These are phyloP conservation scores for Pteromalus puparum DNA, from an alignment of 1,140 invertebrate species.

Conservation along the genomic window DNA sequence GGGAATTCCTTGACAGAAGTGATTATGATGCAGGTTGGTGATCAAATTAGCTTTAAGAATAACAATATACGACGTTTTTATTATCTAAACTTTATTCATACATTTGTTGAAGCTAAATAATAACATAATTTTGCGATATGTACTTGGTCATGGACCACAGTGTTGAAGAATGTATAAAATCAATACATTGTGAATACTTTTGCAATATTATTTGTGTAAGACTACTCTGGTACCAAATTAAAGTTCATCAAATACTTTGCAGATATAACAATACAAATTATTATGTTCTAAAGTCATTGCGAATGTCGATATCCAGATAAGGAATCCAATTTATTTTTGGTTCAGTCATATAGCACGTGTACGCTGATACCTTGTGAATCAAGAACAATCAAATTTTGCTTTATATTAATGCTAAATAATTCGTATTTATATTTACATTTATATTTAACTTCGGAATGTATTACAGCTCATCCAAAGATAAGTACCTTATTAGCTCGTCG, in stretches of 20 bases:
- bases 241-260: too few relatives aligned
- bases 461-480: background rate
- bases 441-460: background rate
- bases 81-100: slow-evolving; percentile 43
- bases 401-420: background rate
- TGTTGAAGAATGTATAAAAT: background rate
- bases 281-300: too few relatives aligned
- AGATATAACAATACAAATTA: too few relatives aligned
- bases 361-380: background rate
- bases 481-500: background rate
- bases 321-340: background rate
- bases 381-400: background rate
- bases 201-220: background rate
- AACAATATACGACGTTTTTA: background rate
- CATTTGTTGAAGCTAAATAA: slow-evolving; percentile 48
- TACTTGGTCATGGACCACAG: too few relatives aligned
- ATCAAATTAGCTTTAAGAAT: background rate
- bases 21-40: too few relatives aligned
- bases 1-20: too few relatives aligned
- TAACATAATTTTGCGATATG: slow-evolving; percentile 42
- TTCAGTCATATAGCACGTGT: background rate
- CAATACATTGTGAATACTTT: background rate
- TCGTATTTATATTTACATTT: background rate
- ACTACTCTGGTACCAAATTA: too few relatives aligned
- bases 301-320: background rate